Evolutionary conservation across 2,113 vertebrate genomes (phyloP).

Genomic region (Dicrurus megarhynchus): DNA sequence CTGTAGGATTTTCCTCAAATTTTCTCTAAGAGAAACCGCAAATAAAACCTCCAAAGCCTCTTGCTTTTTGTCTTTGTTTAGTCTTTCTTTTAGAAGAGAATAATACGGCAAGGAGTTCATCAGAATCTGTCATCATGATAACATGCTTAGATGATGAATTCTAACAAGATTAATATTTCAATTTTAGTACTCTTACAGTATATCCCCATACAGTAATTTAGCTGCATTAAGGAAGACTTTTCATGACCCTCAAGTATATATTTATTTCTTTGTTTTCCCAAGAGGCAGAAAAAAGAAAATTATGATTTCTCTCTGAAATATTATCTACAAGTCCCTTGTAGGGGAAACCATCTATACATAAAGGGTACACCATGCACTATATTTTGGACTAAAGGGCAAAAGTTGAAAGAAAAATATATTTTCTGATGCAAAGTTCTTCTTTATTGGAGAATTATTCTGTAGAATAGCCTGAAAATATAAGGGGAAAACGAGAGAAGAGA

Average conservation of each 20-base stretch:
- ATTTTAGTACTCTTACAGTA: neutral
- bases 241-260: neutral
- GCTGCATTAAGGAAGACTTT: neutral
- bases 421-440: neutral
- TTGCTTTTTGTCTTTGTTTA: neutral
- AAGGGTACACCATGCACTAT: neutral
- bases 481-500: neutral
- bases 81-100: neutral
- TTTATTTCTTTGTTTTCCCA: neutral
- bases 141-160: neutral
- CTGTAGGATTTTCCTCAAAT: neutral
- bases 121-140: neutral
- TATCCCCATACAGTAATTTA: neutral
- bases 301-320: neutral
- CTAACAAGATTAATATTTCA: neutral
- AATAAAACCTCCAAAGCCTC: neutral
- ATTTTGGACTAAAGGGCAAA: neutral
- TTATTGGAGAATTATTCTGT: neutral
- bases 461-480: neutral
- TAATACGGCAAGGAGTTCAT: neutral
- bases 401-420: neutral
- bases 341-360: neutral
- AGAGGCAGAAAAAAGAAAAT: neutral
- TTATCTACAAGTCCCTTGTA: neutral
- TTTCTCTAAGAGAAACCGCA: neutral